Conservation (phyloP, 2,113 vertebrate species). For the Epinephelus fuscoguttatus region DNA sequence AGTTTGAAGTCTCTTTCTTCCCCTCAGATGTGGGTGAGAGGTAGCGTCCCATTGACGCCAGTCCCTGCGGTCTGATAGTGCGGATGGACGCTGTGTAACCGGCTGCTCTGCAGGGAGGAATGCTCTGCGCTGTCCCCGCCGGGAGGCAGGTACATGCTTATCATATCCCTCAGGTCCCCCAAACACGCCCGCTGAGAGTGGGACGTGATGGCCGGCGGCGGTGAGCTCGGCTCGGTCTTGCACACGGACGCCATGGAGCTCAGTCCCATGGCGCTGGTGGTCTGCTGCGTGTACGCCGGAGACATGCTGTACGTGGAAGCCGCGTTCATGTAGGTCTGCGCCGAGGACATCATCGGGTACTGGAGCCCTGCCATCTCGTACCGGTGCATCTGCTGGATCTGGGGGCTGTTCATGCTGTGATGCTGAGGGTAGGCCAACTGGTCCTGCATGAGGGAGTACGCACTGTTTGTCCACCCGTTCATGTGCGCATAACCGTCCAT, state of each 20-base stretch:
- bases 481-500: slow-evolving; percentile 97
- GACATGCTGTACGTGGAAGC: slow-evolving; percentile 93
- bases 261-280: slow-evolving; percentile 90
- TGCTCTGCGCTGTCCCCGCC: slow-evolving; percentile 94
- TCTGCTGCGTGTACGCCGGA: slow-evolving; percentile 92
- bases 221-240: slow-evolving; percentile 97
- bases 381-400: slow-evolving; percentile 97
- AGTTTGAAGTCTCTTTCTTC: slow-evolving; percentile 47
- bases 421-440: slow-evolving; percentile 96
- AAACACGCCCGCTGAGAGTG: slow-evolving; percentile 97
- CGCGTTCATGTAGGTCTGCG: slow-evolving; percentile 96
- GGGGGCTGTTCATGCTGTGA: slow-evolving; percentile 93
- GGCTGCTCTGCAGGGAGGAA: slow-evolving; percentile 90
- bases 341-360: slow-evolving; percentile 98
- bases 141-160: slow-evolving; percentile 99
- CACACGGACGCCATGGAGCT: slow-evolving; percentile 94
- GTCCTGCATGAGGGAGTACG: slow-evolving; percentile 97
- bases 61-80: slow-evolving; percentile 96
- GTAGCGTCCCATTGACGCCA: slow-evolving; percentile 95
- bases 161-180: slow-evolving; percentile 99
- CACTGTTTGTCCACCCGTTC: slow-evolving; percentile 98
- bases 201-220: slow-evolving; percentile 94
- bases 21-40: slow-evolving; percentile 96
- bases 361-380: slow-evolving; percentile 97
- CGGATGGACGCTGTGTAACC: slow-evolving; percentile 97